phyloP scores from a whole-genome alignment of 2,797 vertebrate species.

The Gadopsis marmoratus region DNA sequence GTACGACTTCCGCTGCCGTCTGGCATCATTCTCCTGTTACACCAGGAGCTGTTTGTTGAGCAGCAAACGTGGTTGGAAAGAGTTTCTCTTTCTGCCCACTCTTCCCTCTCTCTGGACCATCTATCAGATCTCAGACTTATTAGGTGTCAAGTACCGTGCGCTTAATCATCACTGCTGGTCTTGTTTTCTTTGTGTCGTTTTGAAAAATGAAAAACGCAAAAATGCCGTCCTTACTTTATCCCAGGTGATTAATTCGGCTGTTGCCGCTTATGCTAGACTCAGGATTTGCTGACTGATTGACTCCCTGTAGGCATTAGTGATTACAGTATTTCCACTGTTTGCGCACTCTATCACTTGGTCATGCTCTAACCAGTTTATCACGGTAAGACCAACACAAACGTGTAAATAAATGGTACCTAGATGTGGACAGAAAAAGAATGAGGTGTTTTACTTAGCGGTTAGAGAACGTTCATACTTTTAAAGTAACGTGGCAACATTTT shows the following conservation, averaged over 20 bases:
- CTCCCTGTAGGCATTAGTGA: slow-evolving; percentile 49
- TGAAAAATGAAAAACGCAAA: slow-evolving; percentile 64
- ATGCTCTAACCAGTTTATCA: slow-evolving; percentile 31
- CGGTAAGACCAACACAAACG: slow-evolving; percentile 19
- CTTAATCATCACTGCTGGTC: slow-evolving; percentile 64
- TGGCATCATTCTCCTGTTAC: slow-evolving; percentile 8
- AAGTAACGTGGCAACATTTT: not conserved
- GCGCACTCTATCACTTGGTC: slow-evolving; percentile 36
- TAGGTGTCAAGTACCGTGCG: slow-evolving; percentile 57
- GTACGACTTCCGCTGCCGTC: slow-evolving; percentile 23
- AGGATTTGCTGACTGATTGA: slow-evolving; percentile 60
- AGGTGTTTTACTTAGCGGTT: slow-evolving; percentile 1
- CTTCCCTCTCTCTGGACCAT: slow-evolving; percentile 41
- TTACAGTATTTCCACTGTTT: slow-evolving; percentile 59
- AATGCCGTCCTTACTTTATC: slow-evolving; percentile 65
- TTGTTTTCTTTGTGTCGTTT: slow-evolving; percentile 66
- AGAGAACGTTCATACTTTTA: not conserved
- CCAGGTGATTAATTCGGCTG: slow-evolving; percentile 65
- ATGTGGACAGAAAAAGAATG: slow-evolving; percentile 8
- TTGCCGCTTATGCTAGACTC: slow-evolving; percentile 41
- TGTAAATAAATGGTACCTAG: slow-evolving; percentile 20
- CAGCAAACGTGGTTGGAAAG: slow-evolving; percentile 22
- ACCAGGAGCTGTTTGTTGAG: slow-evolving; percentile 36
- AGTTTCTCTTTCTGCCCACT: slow-evolving; percentile 15
- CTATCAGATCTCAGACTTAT: slow-evolving; percentile 65